Base-by-base conservation (phyloP, 2,888 invertebrate species). In the Schrankia costaestrigalis region DNA sequence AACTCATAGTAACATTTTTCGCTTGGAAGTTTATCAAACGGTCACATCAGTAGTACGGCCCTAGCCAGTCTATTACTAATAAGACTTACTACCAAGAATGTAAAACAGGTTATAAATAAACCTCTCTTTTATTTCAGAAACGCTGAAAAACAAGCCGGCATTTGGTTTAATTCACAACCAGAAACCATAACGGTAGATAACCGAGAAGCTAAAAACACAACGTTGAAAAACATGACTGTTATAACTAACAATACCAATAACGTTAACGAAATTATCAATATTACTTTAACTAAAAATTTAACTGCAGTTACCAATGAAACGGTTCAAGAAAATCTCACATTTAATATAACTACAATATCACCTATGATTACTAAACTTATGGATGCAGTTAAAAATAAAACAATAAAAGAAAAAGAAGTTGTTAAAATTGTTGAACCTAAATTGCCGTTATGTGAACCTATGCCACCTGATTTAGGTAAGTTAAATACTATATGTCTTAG, bases 391-490 rank as follows among this genome's bases (percentile, higher is more conserved):
- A 79, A 68, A 46, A 80, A 70, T 34, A 37, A 67, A 11, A 69
- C 66, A 14, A 76, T 72, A 0, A 74, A 75, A 1, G 83, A 83
- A 45, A 57, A 57, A 2, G 65, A 56, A 6, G 19, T 61, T n/a
- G 71, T 59, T 36, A 64, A 55, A 42, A 76, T 57, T n/a, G n/a
- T n/a, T 33, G 76, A 72, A 51, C 58, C 65, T 19, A 64, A 47
- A 45, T 66, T 71, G 74, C 89, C 71, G 46, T 70, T 78, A 12
- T 93, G 93, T 72, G 91, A 92, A 9, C 82, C 82, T 38, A 81
- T 90, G 27, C 92, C 92, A 15, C 90, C 91, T 18, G 90, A 91
- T 76, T 89, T 93, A 67, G 90, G 93, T 93, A 73, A 89, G 84
- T 28, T 2, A 11, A 11, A 5, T 1, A 11, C 15, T 27, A 11